Conservation (phyloP, 2,888 invertebrate species). For the Andrena haemorrhoa region DNA sequence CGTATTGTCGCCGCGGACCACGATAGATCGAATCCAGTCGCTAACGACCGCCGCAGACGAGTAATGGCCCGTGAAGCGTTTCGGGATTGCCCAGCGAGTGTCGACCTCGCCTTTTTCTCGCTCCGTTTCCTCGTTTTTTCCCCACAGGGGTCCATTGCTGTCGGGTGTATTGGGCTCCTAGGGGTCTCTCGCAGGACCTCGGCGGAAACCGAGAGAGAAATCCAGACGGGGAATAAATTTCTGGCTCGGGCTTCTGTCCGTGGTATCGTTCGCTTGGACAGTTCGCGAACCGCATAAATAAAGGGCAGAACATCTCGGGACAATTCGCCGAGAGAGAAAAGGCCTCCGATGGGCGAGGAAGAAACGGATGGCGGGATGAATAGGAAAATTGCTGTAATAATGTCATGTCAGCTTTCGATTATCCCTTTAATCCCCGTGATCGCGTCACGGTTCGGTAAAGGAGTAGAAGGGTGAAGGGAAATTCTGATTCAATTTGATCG, state of each 20-base stretch:
- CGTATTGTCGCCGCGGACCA: not conserved
- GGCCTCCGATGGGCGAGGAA: not conserved
- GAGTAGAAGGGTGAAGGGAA: not conserved
- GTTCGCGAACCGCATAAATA: slow-evolving; percentile 5
- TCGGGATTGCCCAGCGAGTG: not conserved
- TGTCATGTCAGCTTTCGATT: not conserved
- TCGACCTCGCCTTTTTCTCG: slow-evolving; percentile 4
- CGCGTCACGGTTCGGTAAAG: not conserved
- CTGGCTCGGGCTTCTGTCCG: not conserved
- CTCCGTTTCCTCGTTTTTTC: not conserved
- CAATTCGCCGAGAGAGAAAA: not conserved
- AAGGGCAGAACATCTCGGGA: not conserved
- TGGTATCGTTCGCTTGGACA: slow-evolving; percentile 1
- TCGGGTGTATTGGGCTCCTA: not conserved
- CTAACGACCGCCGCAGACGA: slow-evolving; percentile 7
- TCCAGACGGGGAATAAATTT: slow-evolving; percentile 4
- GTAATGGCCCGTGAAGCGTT: slow-evolving; percentile 14
- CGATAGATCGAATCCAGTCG: slow-evolving; percentile 11
- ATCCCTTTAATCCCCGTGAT: not conserved
- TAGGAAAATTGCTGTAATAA: not conserved
- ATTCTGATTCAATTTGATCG: not conserved
- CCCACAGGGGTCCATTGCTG: not conserved
- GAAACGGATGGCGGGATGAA: not conserved
- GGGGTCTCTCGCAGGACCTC: not conserved
- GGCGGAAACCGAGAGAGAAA: not conserved